phyloP scores from a whole-genome alignment of 2,888 invertebrate species.

The Ganaspis brasiliensis region DNA sequence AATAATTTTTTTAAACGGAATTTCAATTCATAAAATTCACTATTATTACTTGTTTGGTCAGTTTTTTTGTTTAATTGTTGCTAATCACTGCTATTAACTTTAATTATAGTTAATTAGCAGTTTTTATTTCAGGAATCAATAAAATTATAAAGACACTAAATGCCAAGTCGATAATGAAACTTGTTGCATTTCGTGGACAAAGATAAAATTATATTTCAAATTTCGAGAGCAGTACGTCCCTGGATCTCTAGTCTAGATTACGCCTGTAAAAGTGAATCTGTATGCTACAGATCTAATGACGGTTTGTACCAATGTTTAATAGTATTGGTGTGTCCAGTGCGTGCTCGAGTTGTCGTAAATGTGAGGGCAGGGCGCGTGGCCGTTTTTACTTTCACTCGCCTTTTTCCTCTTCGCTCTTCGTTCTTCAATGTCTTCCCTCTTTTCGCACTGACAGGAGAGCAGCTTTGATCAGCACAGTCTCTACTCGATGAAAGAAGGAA shows the following conservation, averaged over 20 bases:
- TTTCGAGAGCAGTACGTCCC: not conserved
- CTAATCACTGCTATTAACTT: too few species aligned
- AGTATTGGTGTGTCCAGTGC: slow-evolving; percentile 49
- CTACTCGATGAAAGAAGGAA: not conserved
- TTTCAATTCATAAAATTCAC: not conserved
- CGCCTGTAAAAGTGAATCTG: slow-evolving; percentile 38
- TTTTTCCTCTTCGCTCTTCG: slow-evolving; percentile 44
- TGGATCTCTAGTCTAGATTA: not conserved
- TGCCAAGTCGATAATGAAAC: too few species aligned
- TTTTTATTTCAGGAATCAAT: too few species aligned
- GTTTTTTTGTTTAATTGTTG: too few species aligned
- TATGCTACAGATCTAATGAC: slow-evolving; percentile 57
- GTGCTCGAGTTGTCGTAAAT: slow-evolving; percentile 56
- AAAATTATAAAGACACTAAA: too few species aligned
- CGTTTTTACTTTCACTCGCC: slow-evolving; percentile 56
- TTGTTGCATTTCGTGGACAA: too few species aligned
- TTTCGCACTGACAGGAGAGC: slow-evolving; percentile 16
- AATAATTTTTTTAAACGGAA: not conserved
- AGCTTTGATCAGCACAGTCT: not conserved
- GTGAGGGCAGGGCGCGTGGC: slow-evolving; percentile 58
- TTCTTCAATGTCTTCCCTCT: slow-evolving; percentile 53
- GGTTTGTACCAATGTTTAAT: slow-evolving; percentile 37
- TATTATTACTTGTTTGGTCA: too few species aligned
- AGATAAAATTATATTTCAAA: too few species aligned
- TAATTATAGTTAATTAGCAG: too few species aligned